Evolutionary conservation across 2,113 vertebrate genomes (phyloP).

Genomic region (Bagarius yarrelli): DNA sequence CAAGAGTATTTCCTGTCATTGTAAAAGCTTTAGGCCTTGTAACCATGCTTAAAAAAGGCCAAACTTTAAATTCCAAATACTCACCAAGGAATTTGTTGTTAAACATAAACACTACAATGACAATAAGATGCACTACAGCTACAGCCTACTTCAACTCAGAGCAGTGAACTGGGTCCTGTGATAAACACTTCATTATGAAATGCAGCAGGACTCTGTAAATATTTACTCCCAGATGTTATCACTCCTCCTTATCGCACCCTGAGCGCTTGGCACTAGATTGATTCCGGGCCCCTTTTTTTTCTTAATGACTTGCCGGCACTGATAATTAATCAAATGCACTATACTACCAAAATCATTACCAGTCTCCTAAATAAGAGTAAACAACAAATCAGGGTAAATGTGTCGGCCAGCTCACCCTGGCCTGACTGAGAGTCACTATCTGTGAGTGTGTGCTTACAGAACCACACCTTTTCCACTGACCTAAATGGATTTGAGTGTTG

Average conservation of each 20-base stretch:
- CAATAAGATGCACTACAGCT: constrained; percentile 42
- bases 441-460: background rate
- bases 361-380: constrained; percentile 48
- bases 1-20: constrained; percentile 76
- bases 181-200: constrained; percentile 77
- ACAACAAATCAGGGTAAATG: constrained; percentile 4
- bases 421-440: background rate
- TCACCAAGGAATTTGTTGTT: background rate
- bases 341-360: constrained; percentile 35
- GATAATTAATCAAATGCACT: constrained; percentile 55
- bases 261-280: constrained; percentile 66
- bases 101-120: background rate
- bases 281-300: constrained; percentile 63
- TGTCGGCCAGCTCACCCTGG: background rate
- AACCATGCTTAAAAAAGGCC: constrained; percentile 43
- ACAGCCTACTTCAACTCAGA: constrained; percentile 57
- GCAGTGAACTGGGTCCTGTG: constrained; percentile 56
- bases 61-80: constrained; percentile 1
- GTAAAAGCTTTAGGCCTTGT: constrained; percentile 66
- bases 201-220: constrained; percentile 72
- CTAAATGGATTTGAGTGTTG: background rate
- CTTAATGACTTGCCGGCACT: constrained; percentile 60
- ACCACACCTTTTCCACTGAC: constrained; percentile 3
- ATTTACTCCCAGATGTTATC: constrained; percentile 69
- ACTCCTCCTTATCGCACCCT: constrained; percentile 66